Evolutionary conservation across 2,888 invertebrate species (phyloP), one percentile per base, ranked within the genome.

Genomic region (Tholera decimalis): DNA sequence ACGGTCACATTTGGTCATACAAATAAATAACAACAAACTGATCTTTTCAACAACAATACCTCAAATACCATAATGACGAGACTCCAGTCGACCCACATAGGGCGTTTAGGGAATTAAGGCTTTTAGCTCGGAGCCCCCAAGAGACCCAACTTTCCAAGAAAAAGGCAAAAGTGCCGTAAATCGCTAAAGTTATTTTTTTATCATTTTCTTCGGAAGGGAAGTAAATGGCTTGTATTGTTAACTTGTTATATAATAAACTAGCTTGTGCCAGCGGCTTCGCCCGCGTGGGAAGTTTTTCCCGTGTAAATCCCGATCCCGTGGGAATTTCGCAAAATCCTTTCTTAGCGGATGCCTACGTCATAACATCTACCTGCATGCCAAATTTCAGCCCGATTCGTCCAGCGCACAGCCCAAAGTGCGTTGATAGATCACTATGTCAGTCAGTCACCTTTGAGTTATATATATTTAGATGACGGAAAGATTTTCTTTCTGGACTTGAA

Each of bases 171-270:
- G 56, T 59, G 39, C 18, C 46, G 37, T 72, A 68, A 72, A 80
- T 68, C 39, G 8, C 9, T 0, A 47, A n/a, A 65, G 49, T 62
- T 55, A 44, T 68, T 62, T 55, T 66, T 62, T 58, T 56, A 58
- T 65, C 47, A 4, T 15, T 46, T 33, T 11, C 22, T 2, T 18
- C 13, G 24, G 33, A 20, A 7, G 28, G 43, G 41, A 56, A 64
- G 51, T 65, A 63, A 76, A 65, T 59, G 55, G 47, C 51, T 39
- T 35, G 67, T 64, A 59, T 58, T 75, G 66, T 70, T 53, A 51
- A 66, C 57, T 60, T 57, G 35, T 30, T 46, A 62, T 22, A 22
- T 49, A 33, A 74, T 72, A 50, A 57, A 61, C n/a, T n/a, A n/a
- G n/a, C n/a, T n/a, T 58, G 22, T 35, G n/a, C n/a, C n/a, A n/a